Percentiles rank a stretch among this genome's conserved stretches.
Evolutionary conservation across 2,113 vertebrate genomes (phyloP).

Genomic region (Mellivora capensis): DNA sequence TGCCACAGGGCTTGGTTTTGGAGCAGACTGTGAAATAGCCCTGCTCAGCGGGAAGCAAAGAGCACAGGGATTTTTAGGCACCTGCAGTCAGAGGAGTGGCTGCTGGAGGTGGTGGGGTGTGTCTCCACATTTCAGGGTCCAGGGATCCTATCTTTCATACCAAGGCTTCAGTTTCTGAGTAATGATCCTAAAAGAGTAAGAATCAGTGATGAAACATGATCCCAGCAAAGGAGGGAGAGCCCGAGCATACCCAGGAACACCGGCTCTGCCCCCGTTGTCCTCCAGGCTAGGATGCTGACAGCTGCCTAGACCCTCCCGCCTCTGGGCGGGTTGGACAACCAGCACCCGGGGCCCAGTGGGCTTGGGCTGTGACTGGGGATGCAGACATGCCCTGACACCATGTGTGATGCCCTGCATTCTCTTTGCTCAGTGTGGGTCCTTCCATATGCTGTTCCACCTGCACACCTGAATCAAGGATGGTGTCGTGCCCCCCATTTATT

Average conservation of each 20-base stretch:
- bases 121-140: neutral
- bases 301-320: neutral
- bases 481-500: rapidly evolving
- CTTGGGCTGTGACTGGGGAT: neutral
- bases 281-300: rapidly evolving
- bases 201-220: too few species aligned
- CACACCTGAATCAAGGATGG: rapidly evolving
- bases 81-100: neutral
- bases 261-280: rapidly evolving
- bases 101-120: neutral
- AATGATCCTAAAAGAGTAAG: neutral
- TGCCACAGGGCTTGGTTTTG: neutral
- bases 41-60: neutral
- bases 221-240: rapidly evolving
- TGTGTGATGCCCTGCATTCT: rapidly evolving
- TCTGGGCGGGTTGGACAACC: neutral
- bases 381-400: rapidly evolving
- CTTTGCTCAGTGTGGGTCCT: rapidly evolving
- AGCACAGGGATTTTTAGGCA: neutral
- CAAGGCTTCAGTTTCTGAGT: neutral
- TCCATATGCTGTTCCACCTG: rapidly evolving
- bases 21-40: too few species aligned
- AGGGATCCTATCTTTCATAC: too few species aligned
- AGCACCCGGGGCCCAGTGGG: rapidly evolving
- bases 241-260: rapidly evolving